phyloP scores from a whole-genome alignment of 2,113 vertebrate genomes.

The Telmatochromis sp. region DNA sequence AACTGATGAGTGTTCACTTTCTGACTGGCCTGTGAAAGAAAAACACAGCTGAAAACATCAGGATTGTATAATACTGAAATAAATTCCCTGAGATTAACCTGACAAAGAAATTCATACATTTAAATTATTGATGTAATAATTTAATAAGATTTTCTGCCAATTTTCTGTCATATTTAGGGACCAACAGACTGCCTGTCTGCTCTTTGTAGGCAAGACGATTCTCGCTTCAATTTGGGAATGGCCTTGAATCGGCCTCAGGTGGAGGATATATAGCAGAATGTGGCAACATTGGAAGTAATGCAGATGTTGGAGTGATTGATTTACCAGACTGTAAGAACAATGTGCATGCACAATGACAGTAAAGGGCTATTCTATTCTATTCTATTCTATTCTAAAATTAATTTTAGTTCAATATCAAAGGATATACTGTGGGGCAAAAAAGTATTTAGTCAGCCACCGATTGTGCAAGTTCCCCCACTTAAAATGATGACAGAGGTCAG shows the following conservation, averaged over 20 bases:
- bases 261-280: background rate
- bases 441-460: no score
- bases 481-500: no score
- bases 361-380: background rate
- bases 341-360: rapidly evolving
- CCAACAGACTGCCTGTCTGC: background rate
- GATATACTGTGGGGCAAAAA: background rate
- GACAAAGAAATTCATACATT: background rate
- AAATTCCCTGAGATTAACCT: background rate
- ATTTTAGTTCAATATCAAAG: background rate
- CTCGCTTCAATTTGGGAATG: background rate
- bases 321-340: background rate
- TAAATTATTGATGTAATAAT: background rate
- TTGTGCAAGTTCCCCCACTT: no score
- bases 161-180: background rate
- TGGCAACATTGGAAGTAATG: background rate
- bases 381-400: background rate
- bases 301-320: background rate
- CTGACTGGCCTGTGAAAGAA: constrained; percentile 71
- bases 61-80: background rate
- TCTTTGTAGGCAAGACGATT: background rate
- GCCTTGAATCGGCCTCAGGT: background rate
- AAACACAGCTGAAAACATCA: background rate
- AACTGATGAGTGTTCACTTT: constrained; percentile 54
- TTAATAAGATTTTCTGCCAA: background rate